Base-by-base conservation (phyloP, 2,888 invertebrate species). In the Metopia argyrocephala region DNA sequence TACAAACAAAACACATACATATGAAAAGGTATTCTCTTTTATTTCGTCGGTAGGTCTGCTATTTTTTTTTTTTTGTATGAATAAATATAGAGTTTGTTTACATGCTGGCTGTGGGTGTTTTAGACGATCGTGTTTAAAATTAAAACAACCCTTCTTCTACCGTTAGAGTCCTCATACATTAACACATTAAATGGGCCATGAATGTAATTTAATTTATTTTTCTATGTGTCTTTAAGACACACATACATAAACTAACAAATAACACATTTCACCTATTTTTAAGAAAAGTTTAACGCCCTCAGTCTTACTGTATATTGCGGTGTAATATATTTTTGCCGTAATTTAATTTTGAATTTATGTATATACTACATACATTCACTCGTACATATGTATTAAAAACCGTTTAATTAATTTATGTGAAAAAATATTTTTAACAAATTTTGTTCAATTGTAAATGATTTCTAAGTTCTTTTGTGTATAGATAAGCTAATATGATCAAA, bases 211-310 rank as follows among this genome's bases (percentile, higher is more conserved):
- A 21, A n/a, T 46, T 54, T 38, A 3, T 12, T 54, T 3, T 59
- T 59, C 18, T 2, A 9, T 38, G 12, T 46, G 54, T 46, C 45
- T 46, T 25, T 27, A 38, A 38, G 12, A 15, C 12, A 12, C 38
- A 38, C 38, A 9, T 1, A 12, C 12, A 38, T 59, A 59, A 18
- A 12, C 18, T 31, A 66, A 18, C 52, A 52, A 65, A n/a, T n/a
- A n/a, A n/a, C 57, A 15, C 38, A 20, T 54, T 79, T 79, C 61
- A 71, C 70, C 75, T 79, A 76, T 79, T 79, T 79, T 66, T 62
- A 62, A 62, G 7, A 38, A 69, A 56, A 65, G 79, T 79, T 76
- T 66, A 71, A 75, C 70, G 75, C 54, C 70, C 79, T 69, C 54
- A 59, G 50, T 69, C 45, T 45, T 46, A 9, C 9, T 38, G 15